Percentiles rank a stretch among this genome's conserved stretches.
phyloP scores from a whole-genome alignment of 30 jellyfish, hydroid and myxozoan genomes.

The Hydractinia echinata region DNA sequence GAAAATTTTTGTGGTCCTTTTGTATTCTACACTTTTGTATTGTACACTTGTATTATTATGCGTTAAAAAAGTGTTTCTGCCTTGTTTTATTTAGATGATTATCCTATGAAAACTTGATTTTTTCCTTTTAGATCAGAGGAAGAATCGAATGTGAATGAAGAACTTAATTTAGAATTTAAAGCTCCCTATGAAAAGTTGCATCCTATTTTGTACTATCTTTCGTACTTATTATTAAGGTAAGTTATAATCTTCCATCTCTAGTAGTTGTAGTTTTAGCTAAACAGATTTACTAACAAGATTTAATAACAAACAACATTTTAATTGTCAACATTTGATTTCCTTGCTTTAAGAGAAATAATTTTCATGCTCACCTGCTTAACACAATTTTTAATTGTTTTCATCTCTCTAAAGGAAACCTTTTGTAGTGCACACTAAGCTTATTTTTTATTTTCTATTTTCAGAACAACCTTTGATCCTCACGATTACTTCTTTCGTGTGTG shows the following conservation, averaged over 20 bases:
- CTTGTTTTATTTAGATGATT: neutral
- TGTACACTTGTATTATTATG: too few relatives aligned
- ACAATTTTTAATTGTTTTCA: too few relatives aligned
- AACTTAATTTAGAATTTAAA: slow-evolving; percentile 15
- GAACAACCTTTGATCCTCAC: slow-evolving; percentile 38
- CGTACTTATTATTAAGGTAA: slow-evolving; percentile 39
- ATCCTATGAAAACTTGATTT: neutral
- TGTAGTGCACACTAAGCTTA: neutral
- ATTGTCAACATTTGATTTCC: too few relatives aligned
- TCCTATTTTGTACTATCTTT: slow-evolving; percentile 24
- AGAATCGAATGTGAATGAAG: slow-evolving; percentile 16
- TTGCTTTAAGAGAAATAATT: too few relatives aligned
- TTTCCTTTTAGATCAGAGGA: neutral
- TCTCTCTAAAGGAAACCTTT: neutral
- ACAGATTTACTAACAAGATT: too few relatives aligned
- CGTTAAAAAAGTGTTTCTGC: neutral
- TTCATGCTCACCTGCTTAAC: too few relatives aligned
- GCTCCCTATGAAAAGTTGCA: slow-evolving; percentile 34
- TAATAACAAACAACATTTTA: too few relatives aligned
- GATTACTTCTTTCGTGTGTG: slow-evolving; percentile 25
- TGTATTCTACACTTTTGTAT: too few relatives aligned
- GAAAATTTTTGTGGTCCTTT: too few relatives aligned
- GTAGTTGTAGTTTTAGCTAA: too few relatives aligned
- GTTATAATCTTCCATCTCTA: neutral
- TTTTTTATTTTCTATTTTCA: slow-evolving; percentile 8